Conservation (phyloP, 2,797 vertebrate genomes). For the Sarcoramphus papa region DNA sequence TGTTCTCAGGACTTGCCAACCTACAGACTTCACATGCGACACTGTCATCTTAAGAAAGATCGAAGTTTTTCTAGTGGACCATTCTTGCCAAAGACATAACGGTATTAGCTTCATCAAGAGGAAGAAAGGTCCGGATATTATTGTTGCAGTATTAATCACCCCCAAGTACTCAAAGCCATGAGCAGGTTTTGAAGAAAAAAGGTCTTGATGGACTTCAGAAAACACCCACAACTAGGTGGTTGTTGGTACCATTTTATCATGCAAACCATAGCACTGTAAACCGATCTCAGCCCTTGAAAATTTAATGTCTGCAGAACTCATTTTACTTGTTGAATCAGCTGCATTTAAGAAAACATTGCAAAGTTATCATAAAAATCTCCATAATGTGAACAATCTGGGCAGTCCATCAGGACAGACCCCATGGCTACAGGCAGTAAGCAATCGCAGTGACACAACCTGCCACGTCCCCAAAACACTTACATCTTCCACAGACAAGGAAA, state of each 20-base stretch:
- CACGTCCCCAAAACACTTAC: background rate
- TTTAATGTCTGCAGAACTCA: background rate
- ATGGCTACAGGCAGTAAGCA: background rate
- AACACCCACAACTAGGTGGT: background rate
- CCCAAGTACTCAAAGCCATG: background rate
- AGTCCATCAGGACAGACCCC: background rate
- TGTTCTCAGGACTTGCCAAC: background rate
- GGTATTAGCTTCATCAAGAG: background rate
- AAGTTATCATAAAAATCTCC: background rate
- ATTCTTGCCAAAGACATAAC: background rate
- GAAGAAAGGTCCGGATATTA: background rate
- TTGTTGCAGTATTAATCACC: too few relatives aligned
- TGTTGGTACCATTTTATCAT: background rate
- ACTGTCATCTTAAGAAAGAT: background rate
- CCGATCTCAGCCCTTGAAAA: background rate
- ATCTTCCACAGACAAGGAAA: background rate
- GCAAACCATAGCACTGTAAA: background rate
- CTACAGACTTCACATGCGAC: background rate
- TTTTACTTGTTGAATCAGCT: background rate
- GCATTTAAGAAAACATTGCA: background rate
- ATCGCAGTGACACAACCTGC: background rate
- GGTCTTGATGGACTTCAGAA: background rate
- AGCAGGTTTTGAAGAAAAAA: background rate
- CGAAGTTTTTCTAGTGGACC: background rate
- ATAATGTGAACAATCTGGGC: background rate